A percentile compares a stretch with the other conserved stretches of the same genome.
phyloP scores from a whole-genome alignment of 37 sponge, comb jelly and placozoan genomes.

The Crambe crambe region DNA sequence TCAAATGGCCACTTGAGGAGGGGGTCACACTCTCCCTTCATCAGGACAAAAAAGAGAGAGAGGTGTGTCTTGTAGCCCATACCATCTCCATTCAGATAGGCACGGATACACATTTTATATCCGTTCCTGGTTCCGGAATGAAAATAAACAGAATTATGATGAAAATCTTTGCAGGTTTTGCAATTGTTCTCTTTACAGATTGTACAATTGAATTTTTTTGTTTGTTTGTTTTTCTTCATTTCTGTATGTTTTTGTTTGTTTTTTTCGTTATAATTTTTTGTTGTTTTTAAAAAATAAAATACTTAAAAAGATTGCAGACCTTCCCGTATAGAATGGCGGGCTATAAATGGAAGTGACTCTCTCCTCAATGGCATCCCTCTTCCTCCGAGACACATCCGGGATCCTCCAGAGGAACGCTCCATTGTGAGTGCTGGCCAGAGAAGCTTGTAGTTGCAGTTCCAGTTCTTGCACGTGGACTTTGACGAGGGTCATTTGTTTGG shows the following conservation, averaged over 20 bases:
- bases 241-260: background rate
- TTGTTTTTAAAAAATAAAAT: no score
- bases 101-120: slow-evolving; percentile 87
- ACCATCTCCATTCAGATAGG: slow-evolving; percentile 86
- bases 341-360: slow-evolving; percentile 79
- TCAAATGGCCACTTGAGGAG: slow-evolving; percentile 86
- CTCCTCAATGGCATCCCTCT: slow-evolving; percentile 70
- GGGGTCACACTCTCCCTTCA: slow-evolving; percentile 83
- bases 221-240: no score
- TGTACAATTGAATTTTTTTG: background rate
- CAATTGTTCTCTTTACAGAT: background rate
- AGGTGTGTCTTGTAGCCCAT: slow-evolving; percentile 64
- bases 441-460: slow-evolving; percentile 81
- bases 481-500: background rate
- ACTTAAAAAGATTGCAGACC: background rate
- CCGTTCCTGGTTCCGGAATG: slow-evolving; percentile 60
- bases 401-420: slow-evolving; percentile 82
- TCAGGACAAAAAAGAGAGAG: slow-evolving; percentile 82
- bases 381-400: slow-evolving; percentile 73
- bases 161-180: no score
- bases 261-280: no score
- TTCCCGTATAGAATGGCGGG: slow-evolving; percentile 82
- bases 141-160: no score
- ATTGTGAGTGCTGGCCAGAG: slow-evolving; percentile 78
- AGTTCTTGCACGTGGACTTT: slow-evolving; percentile 62